Conservation (phyloP, 2,888 invertebrate genomes). For the Mantis religiosa region DNA sequence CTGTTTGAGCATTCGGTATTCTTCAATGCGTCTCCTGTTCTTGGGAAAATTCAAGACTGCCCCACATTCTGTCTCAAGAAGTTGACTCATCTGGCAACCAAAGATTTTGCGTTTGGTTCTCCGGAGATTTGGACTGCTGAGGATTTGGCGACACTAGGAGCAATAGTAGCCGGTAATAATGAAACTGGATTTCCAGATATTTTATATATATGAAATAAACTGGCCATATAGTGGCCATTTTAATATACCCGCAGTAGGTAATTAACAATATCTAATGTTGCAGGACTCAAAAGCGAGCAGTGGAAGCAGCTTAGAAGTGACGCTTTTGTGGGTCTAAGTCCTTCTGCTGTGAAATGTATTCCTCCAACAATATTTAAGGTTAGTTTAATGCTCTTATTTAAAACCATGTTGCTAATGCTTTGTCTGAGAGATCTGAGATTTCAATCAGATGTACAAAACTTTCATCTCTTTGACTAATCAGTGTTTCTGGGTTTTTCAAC, state of each 20-base stretch:
- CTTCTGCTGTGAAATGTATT: slow-evolving; percentile 23
- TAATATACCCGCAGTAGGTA: too few relatives aligned
- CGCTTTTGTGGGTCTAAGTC: slow-evolving; percentile 14
- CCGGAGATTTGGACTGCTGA: slow-evolving; percentile 30
- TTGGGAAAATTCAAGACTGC: slow-evolving; percentile 29
- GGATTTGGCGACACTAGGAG: slow-evolving; percentile 32
- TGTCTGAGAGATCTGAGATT: too few relatives aligned
- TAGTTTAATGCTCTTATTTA: not conserved
- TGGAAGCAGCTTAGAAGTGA: not conserved
- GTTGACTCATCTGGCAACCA: slow-evolving; percentile 24
- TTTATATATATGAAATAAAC: too few relatives aligned
- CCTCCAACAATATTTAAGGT: slow-evolving; percentile 23
- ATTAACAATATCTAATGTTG: not conserved
- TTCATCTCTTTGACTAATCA: too few relatives aligned
- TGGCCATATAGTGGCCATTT: too few relatives aligned
- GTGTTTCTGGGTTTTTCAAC: too few relatives aligned
- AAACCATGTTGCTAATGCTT: too few relatives aligned
- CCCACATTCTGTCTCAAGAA: slow-evolving; percentile 26
- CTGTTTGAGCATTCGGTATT: slow-evolving; percentile 7
- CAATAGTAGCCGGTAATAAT: slow-evolving; percentile 31
- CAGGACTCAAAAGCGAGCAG: not conserved
- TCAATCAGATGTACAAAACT: too few relatives aligned
- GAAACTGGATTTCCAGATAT: not conserved
- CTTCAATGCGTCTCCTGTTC: not conserved
- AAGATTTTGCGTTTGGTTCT: slow-evolving; percentile 28